These are phyloP conservation scores for Amphipoea oculea DNA, from an alignment of 2,888 invertebrate species.

Conservation along the genomic window DNA sequence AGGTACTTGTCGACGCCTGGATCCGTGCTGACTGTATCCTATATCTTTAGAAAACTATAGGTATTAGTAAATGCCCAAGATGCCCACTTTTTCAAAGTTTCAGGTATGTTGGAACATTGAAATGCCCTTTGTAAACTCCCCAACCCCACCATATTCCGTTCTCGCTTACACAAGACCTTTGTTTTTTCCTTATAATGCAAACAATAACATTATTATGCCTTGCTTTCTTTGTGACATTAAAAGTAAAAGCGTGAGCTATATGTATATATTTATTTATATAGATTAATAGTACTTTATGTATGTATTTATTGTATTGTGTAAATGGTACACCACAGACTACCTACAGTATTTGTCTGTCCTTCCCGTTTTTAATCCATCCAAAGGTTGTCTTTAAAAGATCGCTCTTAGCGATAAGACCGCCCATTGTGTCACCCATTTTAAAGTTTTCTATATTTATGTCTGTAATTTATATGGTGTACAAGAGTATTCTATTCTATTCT, in stretches of 20 bases:
- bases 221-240: background rate
- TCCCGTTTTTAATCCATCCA: no score
- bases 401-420: no score
- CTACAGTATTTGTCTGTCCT: no score
- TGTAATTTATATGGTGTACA: no score
- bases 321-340: no score
- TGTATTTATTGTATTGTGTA: no score
- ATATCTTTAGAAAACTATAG: conserved; percentile 2
- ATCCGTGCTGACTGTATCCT: background rate
- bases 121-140: background rate
- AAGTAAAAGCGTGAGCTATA: background rate
- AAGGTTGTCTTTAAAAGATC: no score
- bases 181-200: background rate
- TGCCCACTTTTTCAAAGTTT: background rate
- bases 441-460: no score
- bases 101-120: background rate
- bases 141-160: background rate
- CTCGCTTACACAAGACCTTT: background rate
- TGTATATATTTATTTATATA: no score
- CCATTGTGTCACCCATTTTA: no score
- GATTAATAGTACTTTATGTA: no score
- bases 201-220: background rate
- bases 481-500: no score
- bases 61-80: background rate
- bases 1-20: conserved; percentile 8